Evolutionary conservation across 2,113 vertebrate genomes (phyloP), one percentile per base, ranked within the genome.

Genomic region (Solenodon paradoxus): DNA sequence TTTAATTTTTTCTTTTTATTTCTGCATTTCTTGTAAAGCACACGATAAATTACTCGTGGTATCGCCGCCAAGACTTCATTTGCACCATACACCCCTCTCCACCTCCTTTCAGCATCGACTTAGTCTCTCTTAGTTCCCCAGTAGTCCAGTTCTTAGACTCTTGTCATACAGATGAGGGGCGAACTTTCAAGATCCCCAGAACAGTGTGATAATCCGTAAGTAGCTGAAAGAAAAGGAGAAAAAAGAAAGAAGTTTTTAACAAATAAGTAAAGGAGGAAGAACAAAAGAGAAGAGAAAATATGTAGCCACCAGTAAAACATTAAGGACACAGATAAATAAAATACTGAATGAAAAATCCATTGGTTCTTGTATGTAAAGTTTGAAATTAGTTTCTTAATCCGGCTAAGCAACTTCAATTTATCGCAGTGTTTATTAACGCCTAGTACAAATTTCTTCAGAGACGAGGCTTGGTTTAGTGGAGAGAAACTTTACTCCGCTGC

Each of bases 401-500:
- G 4, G 40, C n/a, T 71, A 38, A 86, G 35, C 47, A 68, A n/a
- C 40, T 68, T 53, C 75, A 49, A 16, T n/a, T 30, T 47, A 38
- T 63, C 26, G 55, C 63, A 38, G 16, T 55, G 35, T 30, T 13
- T n/a, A 93, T 85, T 92, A 90, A 95, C 93, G 96, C 79, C 82
- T 96, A 66, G 49, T 82, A 93, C 96, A 97, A 97, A 97, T 96
- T 97, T 97, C 96, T 97, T 82, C 55, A 86, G 95, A 97, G 92
- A 81, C 95, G 96, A 96, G 94, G 79, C 24, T 88, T 35, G 93
- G 61, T 42, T 59, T 35, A 35, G 61, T 30, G 40, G 11, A 61
- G 55, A 30, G n/a, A 75, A 49, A 40, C 35, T 6, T 2, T 8
- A 66, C 49, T 85, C 32, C 2, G 4, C 47, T 80, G 69, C 94